Base-by-base conservation (phyloP, 2,113 vertebrate genomes). In the Toxotes jaculatrix region DNA sequence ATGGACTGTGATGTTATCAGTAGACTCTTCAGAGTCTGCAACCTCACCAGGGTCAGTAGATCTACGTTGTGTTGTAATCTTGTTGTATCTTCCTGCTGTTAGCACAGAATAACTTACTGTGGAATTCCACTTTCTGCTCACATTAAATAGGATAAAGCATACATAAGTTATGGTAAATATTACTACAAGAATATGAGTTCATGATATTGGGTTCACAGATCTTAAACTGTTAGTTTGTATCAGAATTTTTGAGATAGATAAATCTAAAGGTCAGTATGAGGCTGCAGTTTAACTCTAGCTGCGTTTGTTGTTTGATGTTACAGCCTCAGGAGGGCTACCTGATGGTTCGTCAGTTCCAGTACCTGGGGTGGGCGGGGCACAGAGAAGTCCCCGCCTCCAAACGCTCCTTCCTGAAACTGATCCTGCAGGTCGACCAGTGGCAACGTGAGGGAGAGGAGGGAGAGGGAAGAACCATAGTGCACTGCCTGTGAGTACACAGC, bases 271-370 rank as follows among this genome's bases (percentile, higher is more conserved):
- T 51, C 31, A 13, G 32, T 0, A 17, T 1, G 5, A 57, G 19
- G 12, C 3, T 53, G 11, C 14, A 16, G 7, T 21, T n/a, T 21
- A 12, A 7, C 27, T 23, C 64, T 47, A 12, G 75, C 9, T 47
- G n/a, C 49, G 32, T 65, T 40, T 75, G 45, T 49, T 45, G 1
- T 31, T 68, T 55, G 8, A 16, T 36, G 13, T 40, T 5, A 16
- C 86, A 99, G 98, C 98, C 98, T 8, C 98, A 99, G 90, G 98
- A 99, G 88, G 98, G 98, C 32, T 99, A 99, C 91, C 93, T 99
- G 91, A 99, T 99, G 98, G 98, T 99, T 3, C 96, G 98, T 66
- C 98, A 99, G 88, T 99, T 99, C 92, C 98, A 99, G 90, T 99
- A 99, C 82, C 94, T 99, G 71, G 98, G 98, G 27, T 99, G 98